These are phyloP conservation scores for Grus americana DNA, from an alignment of 2,113 vertebrate genomes.

Conservation along the genomic window DNA sequence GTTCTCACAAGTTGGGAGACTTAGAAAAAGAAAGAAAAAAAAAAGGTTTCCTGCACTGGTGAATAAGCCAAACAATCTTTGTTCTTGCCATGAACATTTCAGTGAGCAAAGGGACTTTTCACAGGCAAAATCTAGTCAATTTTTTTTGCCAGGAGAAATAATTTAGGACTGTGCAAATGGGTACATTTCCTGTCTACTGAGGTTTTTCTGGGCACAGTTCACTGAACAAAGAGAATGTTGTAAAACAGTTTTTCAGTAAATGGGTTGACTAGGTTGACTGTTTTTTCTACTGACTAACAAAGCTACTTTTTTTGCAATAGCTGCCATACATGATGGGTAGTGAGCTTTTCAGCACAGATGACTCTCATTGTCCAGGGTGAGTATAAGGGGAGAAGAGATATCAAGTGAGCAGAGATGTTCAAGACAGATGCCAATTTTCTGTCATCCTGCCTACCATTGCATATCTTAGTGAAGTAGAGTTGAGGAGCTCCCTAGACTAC, in stretches of 20 bases:
- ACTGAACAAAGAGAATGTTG: neutral
- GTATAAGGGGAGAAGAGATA: neutral
- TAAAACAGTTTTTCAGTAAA: constrained; percentile 4
- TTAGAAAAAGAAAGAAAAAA: neutral
- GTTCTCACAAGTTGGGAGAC: neutral
- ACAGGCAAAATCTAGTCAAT: neutral
- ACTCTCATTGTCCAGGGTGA: neutral
- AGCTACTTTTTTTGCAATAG: neutral
- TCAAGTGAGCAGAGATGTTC: neutral
- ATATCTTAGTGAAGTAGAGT: neutral
- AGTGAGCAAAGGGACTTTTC: neutral
- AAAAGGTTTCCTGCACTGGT: neutral
- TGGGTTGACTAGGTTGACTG: neutral
- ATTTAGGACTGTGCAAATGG: neutral
- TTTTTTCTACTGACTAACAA: neutral
- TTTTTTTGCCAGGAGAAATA: constrained; percentile 33
- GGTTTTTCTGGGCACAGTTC: constrained; percentile 19
- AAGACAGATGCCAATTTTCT: neutral
- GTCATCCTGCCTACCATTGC: neutral
- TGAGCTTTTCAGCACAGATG: neutral
- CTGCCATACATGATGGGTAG: neutral
- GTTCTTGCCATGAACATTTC: neutral
- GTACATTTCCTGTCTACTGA: constrained; percentile 1
- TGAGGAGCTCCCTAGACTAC: neutral
- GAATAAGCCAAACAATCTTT: neutral